phyloP scores from a whole-genome alignment of 2,797 vertebrate species.

The Poeciliopsis presidionis region DNA sequence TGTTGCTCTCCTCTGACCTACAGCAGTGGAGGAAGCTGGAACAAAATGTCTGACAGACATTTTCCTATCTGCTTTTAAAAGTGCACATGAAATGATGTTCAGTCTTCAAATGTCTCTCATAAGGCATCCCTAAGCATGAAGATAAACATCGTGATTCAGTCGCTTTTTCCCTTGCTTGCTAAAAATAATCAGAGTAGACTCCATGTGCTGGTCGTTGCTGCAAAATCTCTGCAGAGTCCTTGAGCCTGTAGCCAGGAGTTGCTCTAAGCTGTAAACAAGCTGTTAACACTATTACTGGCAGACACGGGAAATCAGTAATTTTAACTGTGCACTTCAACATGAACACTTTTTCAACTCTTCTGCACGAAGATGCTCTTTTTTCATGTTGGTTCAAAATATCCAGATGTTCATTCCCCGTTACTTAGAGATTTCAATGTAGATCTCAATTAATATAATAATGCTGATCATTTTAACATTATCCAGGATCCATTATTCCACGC shows the following conservation, averaged over 20 bases:
- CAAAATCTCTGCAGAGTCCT: slow-evolving; percentile 66
- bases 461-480: slow-evolving; percentile 15
- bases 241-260: slow-evolving; percentile 62
- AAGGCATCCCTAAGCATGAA: slow-evolving; percentile 43
- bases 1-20: slow-evolving; percentile 46
- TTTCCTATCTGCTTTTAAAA: slow-evolving; percentile 3
- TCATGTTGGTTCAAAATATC: slow-evolving; percentile 47
- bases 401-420: slow-evolving; percentile 38
- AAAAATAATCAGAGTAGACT: slow-evolving; percentile 68
- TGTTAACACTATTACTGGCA: slow-evolving; percentile 62
- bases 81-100: neutral
- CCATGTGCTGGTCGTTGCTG: slow-evolving; percentile 56
- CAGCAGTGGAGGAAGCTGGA: slow-evolving; percentile 13
- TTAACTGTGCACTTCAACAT: slow-evolving; percentile 34
- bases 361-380: slow-evolving; percentile 32
- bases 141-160: slow-evolving; percentile 53
- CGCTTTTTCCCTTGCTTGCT: slow-evolving; percentile 46
- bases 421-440: slow-evolving; percentile 50
- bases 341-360: slow-evolving; percentile 45
- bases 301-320: slow-evolving; percentile 44
- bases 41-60: slow-evolving; percentile 4
- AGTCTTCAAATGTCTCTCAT: slow-evolving; percentile 23
- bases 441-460: neutral
- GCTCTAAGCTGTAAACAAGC: slow-evolving; percentile 71
- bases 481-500: slow-evolving; percentile 32